These are phyloP conservation scores for Glareola pratincola DNA, from an alignment of 2,113 vertebrate genomes.

Conservation along the genomic window DNA sequence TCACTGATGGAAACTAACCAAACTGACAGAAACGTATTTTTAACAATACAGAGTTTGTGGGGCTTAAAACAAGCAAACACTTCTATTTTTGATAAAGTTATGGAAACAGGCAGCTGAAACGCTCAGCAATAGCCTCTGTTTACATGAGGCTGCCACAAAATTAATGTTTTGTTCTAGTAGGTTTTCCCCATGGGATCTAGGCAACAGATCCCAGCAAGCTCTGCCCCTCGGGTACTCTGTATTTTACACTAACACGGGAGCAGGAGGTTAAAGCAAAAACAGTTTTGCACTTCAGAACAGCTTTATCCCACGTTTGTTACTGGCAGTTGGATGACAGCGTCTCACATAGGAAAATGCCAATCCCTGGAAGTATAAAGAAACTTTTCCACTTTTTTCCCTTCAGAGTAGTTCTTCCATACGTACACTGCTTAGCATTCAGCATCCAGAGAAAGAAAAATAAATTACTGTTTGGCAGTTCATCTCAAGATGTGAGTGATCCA, in stretches of 20 bases:
- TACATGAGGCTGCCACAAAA: background rate
- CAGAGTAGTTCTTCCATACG: background rate
- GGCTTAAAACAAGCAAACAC: background rate
- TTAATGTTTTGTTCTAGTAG: background rate
- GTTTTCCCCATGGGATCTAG: conserved; percentile 12
- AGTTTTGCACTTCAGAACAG: background rate
- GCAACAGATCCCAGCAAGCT: background rate
- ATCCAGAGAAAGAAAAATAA: background rate
- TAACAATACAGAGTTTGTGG: background rate
- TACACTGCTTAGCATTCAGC: background rate
- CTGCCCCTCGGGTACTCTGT: background rate
- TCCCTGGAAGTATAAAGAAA: background rate
- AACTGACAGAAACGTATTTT: background rate
- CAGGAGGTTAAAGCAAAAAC: background rate
- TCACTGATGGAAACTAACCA: background rate
- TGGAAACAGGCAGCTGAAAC: background rate
- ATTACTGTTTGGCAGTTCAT: background rate
- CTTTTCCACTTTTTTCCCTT: background rate
- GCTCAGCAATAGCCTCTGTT: conserved; percentile 3
- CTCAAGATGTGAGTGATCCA: background rate
- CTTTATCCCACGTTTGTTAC: background rate
- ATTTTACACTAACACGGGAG: background rate
- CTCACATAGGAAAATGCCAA: background rate
- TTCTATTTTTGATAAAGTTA: background rate
- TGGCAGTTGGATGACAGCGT: background rate